Base-by-base conservation (phyloP, 1,140 invertebrate genomes). In the Mya arenaria region DNA sequence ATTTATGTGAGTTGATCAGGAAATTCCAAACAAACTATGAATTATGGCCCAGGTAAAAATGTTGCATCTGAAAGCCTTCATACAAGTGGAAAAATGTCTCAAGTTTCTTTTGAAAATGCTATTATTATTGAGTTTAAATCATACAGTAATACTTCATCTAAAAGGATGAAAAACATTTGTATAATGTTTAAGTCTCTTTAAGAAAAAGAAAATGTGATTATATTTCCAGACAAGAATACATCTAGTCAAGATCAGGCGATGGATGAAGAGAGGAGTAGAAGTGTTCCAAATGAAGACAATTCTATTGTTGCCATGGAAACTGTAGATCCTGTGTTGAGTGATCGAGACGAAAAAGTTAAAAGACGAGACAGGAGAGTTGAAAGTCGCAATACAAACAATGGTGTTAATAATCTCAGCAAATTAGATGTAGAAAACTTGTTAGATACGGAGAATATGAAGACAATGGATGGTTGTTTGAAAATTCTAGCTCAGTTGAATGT, bases 391-490 rank as follows among this genome's bases (percentile, higher is more conserved):
- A 37, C 28, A 36, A 72, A 23, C 17, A n/a, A n/a, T n/a, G 62
- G 28, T n/a, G 63, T 62, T 28, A 65, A 56, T 8, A 73, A 36
- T 37, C 62, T 84, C 37, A 85, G 73, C 68, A 83, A 79, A 36
- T 71, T 78, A 23, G 87, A 90, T 13, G 85, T 89, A 8, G 82
- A 86, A 58, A 80, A 88, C 41, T 73, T 90, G 34, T 17, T 91
- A 19, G 87, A 90, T 28, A 82, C 84, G 15, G 84, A 84, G 37
- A 86, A 88, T 0, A 56, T 87, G 17, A 86, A 88, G 52, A 90
- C 87, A 23, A 88, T 91, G 84, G 87, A 91, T 71, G 89, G 87
- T n/a, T 92, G 90, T 85, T 56, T 90, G 37, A 79, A 88, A 32
- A 78, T 92, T 56, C 82, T 92, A 28, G 86, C 88, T 5, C 86